Percentiles rank a stretch among this genome's conserved stretches.
These are phyloP conservation scores for Ophion slaviceki DNA, from an alignment of 2,888 invertebrate genomes.

Conservation along the genomic window DNA sequence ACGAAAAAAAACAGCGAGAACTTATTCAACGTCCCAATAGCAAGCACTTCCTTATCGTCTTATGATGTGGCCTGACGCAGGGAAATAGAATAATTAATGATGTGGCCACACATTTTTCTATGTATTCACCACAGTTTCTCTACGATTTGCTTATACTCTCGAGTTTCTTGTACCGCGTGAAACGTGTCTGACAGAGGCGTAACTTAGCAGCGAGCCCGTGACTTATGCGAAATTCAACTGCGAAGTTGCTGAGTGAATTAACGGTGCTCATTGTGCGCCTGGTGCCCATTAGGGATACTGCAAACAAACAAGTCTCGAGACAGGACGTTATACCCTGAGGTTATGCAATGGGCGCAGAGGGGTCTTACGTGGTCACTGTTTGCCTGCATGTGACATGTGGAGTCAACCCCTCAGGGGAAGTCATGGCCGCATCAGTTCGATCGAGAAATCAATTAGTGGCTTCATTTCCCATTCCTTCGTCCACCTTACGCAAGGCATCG, in stretches of 20 bases:
- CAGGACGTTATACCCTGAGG: constrained; percentile 9
- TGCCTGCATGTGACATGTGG: constrained; percentile 35
- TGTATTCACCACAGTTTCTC: no score
- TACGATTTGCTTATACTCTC: no score
- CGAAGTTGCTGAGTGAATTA: neutral
- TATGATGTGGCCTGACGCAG: no score
- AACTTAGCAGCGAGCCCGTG: no score
- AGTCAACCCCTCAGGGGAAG: constrained; percentile 53
- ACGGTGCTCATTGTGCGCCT: constrained; percentile 65
- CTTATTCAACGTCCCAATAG: no score
- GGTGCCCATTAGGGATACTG: constrained; percentile 77
- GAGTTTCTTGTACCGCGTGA: neutral
- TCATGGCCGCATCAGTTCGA: constrained; percentile 48
- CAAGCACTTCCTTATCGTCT: no score
- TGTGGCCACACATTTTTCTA: no score
- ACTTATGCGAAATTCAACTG: neutral
- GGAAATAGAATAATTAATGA: no score
- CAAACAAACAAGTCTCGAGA: constrained; percentile 70
- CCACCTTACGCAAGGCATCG: no score
- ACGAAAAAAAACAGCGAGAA: no score
- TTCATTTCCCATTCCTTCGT: constrained; percentile 7
- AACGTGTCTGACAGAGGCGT: neutral
- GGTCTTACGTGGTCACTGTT: constrained; percentile 21
- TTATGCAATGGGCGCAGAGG: constrained; percentile 13
- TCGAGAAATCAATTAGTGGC: constrained; percentile 42